A percentile compares a stretch with the other conserved stretches of the same genome.
phyloP scores from a whole-genome alignment of 2,797 vertebrate genomes.

The Austrolebias charrua region DNA sequence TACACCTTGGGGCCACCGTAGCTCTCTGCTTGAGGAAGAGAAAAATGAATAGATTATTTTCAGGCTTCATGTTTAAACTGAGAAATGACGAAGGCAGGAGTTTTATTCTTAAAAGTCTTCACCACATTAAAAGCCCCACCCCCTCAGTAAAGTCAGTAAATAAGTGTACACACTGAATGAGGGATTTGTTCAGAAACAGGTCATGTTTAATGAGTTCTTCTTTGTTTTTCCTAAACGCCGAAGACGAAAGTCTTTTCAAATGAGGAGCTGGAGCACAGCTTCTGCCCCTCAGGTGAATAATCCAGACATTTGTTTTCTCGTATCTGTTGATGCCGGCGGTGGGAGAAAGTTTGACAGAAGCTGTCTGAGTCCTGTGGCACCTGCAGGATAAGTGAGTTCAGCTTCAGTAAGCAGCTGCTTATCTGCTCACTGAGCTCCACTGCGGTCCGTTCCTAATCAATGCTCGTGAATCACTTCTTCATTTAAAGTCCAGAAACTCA shows the following conservation, averaged over 20 bases:
- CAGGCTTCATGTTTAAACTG: background rate
- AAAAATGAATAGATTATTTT: too few relatives aligned
- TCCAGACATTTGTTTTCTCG: conserved; percentile 30
- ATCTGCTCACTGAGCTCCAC: conserved; percentile 1
- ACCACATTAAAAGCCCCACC: background rate
- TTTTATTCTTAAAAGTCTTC: background rate
- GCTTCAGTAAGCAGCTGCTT: conserved; percentile 1
- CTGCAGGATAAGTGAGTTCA: conserved; percentile 5
- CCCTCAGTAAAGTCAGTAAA: background rate
- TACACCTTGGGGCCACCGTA: too few relatives aligned
- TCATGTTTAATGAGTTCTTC: background rate
- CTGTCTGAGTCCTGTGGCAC: conserved; percentile 3
- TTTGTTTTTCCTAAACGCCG: conserved; percentile 17
- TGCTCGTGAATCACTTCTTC: background rate
- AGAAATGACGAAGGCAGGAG: background rate
- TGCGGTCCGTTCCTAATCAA: conserved; percentile 9
- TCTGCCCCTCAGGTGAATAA: conserved; percentile 37
- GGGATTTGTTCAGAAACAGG: background rate
- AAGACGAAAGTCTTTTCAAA: conserved; percentile 20
- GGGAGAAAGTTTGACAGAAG: conserved; percentile 7
- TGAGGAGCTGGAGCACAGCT: conserved; percentile 23
- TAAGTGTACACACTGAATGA: background rate
- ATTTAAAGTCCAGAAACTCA: conserved; percentile 6
- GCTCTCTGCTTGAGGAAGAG: too few relatives aligned
- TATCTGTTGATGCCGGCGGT: conserved; percentile 21